Base-by-base conservation (phyloP, 2,113 vertebrate species). In the Stomatorhinus ivindoensis region DNA sequence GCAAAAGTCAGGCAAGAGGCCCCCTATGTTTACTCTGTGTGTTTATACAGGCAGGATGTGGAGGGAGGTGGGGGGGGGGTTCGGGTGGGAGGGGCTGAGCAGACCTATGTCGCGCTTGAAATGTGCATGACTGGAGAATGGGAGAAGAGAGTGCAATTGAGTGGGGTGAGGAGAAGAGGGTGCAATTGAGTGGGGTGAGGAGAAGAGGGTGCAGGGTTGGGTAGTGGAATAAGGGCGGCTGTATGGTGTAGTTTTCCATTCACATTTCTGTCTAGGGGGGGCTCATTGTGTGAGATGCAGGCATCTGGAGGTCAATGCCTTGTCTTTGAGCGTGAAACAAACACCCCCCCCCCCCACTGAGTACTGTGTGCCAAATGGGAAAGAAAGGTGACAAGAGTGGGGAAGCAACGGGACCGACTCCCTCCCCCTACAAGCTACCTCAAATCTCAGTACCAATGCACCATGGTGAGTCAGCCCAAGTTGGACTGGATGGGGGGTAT, bases 261-360 rank as follows among this genome's bases (percentile, higher is more conserved):
- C 90, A 88, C 83, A 48, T 58, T 84, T 91, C 85, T 84, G 83
- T 55, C 51, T 61, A 35, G 61, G 65, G 88, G 51, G 89, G 17
- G 89, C 85, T 84, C 84, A 91, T 91, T 91, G 89, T 92, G 86
- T 91, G 80, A 73, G 61, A 91, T 88, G 82, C 61, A 93, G 90
- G 91, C 88, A 89, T 90, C 88, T 61, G 87, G 90, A 90, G 90
- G 91, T 91, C 91, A 90, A 58, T 69, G 91, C 46, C 87, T 92
- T 51, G 61, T 86, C 84, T 90, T 91, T 90, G 87, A 89, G 48
- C 44, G 88, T 88, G 90, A 91, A 91, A 90, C 87, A 89, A 90
- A 0, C 5, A 0, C 5, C 24, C 55, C 24, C 55, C 58, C 21
- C 53, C 87, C 58, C 24, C 58, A 76, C 47, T 39, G 76, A 87